Percentiles rank a stretch among this genome's conserved stretches.
These are phyloP conservation scores for Diplosoma virens DNA, from an alignment of 23 tunicate genomes.

Conservation along the genomic window DNA sequence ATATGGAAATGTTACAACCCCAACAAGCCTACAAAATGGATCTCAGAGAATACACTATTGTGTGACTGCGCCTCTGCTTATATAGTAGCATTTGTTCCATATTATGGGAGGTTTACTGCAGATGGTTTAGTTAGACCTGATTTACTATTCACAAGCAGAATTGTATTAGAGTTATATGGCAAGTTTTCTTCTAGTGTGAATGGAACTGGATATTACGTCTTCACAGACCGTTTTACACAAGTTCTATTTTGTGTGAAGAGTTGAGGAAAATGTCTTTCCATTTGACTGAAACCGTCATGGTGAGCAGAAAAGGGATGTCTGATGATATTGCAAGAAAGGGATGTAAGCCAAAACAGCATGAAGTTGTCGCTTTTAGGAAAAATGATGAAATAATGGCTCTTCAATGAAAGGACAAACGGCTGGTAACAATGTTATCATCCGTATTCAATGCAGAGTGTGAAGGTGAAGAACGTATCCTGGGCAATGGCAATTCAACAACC, in stretches of 20 bases:
- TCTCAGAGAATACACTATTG: background rate
- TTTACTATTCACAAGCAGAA: background rate
- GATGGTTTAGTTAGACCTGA: background rate
- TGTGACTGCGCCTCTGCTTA: background rate
- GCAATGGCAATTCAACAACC: background rate
- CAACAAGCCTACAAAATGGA: background rate
- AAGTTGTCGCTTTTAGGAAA: too few species aligned
- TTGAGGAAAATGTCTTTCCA: too few species aligned
- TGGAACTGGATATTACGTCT: background rate
- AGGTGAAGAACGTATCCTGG: background rate
- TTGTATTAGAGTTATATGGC: background rate
- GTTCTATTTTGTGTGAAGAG: too few species aligned
- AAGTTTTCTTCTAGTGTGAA: background rate
- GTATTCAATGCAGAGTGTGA: background rate
- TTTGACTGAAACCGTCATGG: too few species aligned
- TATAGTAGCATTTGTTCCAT: too few species aligned
- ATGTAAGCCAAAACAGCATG: too few species aligned
- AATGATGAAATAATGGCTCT: background rate
- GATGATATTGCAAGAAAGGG: too few species aligned
- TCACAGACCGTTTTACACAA: conserved; percentile 5
- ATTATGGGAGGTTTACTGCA: too few species aligned
- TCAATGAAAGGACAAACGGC: too few species aligned
- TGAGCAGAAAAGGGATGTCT: too few species aligned
- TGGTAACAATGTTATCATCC: conserved; percentile 15
- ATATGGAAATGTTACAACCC: too few species aligned